These are phyloP conservation scores for Atractosteus spatula DNA, from an alignment of 2,113 vertebrate species.

Conservation along the genomic window DNA sequence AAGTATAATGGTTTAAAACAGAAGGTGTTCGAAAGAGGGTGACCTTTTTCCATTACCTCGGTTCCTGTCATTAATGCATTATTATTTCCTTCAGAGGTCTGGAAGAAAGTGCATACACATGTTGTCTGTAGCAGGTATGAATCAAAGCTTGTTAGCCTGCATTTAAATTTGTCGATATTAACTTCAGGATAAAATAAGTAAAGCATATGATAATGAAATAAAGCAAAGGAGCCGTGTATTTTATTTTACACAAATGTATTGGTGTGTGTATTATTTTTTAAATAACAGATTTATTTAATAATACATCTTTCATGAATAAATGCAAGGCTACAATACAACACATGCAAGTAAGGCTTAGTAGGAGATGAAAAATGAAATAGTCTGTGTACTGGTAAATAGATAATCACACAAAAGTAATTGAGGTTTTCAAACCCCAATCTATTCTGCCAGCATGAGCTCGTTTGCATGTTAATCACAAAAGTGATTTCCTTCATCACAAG, in stretches of 20 bases:
- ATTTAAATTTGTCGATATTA: conserved; percentile 32
- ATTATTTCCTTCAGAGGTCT: conserved; percentile 83
- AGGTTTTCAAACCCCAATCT: conserved; percentile 99
- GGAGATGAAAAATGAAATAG: conserved; percentile 96
- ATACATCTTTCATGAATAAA: conserved; percentile 66
- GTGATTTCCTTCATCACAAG: conserved; percentile 95
- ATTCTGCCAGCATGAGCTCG: conserved; percentile 98
- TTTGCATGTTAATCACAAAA: conserved; percentile 99
- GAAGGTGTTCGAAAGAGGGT: conserved; percentile 78
- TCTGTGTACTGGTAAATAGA: conserved; percentile 99
- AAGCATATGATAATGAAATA: neutral
- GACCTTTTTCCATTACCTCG: conserved; percentile 85
- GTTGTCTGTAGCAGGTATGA: conserved; percentile 67
- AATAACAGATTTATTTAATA: conserved; percentile 35
- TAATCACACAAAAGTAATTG: conserved; percentile 99
- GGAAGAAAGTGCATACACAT: conserved; percentile 66
- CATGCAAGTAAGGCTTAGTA: conserved; percentile 79
- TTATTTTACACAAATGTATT: neutral
- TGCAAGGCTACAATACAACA: conserved; percentile 66
- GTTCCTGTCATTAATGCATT: conserved; percentile 83
- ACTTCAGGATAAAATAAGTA: neutral
- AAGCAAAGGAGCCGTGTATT: too few relatives aligned
- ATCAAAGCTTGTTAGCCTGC: conserved; percentile 64
- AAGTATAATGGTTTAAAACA: conserved; percentile 81
- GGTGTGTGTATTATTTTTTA: too few relatives aligned